Conservation (phyloP, 2,113 vertebrate species). For the Rhinogobius similis region DNA sequence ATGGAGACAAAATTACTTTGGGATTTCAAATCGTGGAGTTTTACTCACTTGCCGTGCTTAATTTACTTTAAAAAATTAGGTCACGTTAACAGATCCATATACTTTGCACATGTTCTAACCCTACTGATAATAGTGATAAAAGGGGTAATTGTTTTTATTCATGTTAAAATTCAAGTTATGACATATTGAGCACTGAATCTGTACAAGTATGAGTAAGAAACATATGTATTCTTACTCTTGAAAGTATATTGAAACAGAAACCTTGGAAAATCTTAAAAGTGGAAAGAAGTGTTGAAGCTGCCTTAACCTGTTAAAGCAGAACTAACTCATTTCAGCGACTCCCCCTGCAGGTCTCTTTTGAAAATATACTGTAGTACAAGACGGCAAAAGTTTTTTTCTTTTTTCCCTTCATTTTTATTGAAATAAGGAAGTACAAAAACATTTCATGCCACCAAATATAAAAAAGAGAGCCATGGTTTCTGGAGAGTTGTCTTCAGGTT, state of each 20-base stretch:
- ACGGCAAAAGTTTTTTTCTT: too few relatives aligned
- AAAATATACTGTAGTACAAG: too few relatives aligned
- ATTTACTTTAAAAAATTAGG: not conserved
- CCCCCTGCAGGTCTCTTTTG: too few relatives aligned
- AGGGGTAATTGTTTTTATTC: not conserved
- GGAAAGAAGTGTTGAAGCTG: not conserved
- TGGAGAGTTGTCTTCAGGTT: too few relatives aligned
- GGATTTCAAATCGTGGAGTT: not conserved
- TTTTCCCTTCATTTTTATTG: too few relatives aligned
- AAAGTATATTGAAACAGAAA: too few relatives aligned
- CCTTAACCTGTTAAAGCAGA: too few relatives aligned
- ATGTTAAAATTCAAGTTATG: not conserved
- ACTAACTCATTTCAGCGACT: too few relatives aligned
- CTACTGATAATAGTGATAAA: not conserved
- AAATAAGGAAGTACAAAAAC: too few relatives aligned
- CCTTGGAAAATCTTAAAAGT: too few relatives aligned
- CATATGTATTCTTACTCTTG: not conserved
- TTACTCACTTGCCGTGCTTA: not conserved
- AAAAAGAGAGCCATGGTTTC: too few relatives aligned
- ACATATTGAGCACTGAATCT: not conserved
- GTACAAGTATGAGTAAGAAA: not conserved
- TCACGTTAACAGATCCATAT: not conserved
- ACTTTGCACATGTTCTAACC: not conserved
- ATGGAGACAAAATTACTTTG: not conserved
- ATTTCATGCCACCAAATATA: too few relatives aligned